Conservation (phyloP, 2,888 invertebrate genomes). For the Polymixis lichenea region DNA sequence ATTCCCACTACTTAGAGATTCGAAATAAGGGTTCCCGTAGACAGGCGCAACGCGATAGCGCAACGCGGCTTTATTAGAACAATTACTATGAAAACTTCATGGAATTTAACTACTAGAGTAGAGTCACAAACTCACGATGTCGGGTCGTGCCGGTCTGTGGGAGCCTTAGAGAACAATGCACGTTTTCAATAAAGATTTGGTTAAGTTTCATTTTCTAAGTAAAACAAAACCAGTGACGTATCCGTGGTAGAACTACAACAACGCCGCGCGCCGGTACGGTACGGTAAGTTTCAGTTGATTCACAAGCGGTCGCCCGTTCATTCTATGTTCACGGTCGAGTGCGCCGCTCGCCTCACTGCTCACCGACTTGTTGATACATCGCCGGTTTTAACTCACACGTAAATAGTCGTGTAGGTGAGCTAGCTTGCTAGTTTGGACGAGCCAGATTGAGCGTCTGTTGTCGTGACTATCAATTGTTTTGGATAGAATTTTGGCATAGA, state of each 20-base stretch:
- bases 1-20: too few relatives aligned
- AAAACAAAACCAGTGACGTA: conserved; percentile 1
- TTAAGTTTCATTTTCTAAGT: background rate
- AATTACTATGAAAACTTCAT: too few relatives aligned
- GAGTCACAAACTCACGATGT: too few relatives aligned
- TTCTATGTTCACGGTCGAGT: conserved; percentile 63
- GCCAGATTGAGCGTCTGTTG: conserved; percentile 22
- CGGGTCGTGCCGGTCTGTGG: too few relatives aligned
- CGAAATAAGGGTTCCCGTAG: too few relatives aligned
- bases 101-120: too few relatives aligned
- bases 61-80: too few relatives aligned
- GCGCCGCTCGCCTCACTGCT: conserved; percentile 61
- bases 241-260: conserved; percentile 8
- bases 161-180: background rate
- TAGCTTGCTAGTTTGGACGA: conserved; percentile 22
- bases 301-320: conserved; percentile 59
- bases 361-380: conserved; percentile 72
- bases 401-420: conserved; percentile 33
- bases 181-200: background rate
- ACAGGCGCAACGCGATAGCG: too few relatives aligned
- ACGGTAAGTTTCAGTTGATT: conserved; percentile 64
- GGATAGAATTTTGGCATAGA: background rate
- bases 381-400: conserved; percentile 49
- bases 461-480: conserved; percentile 15
- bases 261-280: too few relatives aligned